phyloP scores from a whole-genome alignment of 1,140 invertebrate species.

The Zaprionus ornatus region DNA sequence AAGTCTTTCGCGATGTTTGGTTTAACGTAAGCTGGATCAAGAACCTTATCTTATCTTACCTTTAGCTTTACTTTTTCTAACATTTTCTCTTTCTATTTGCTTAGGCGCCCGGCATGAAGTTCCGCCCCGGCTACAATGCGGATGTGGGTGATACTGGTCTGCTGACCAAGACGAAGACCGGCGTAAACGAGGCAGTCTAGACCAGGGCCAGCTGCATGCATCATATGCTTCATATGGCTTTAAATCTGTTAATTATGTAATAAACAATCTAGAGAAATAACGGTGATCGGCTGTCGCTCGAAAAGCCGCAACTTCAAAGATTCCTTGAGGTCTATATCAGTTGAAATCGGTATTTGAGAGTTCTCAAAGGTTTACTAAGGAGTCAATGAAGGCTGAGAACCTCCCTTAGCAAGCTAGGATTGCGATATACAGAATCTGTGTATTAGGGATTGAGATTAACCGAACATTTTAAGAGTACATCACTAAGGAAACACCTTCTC shows the following conservation, averaged over 20 bases:
- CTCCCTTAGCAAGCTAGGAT: too few relatives aligned
- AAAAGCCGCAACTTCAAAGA: not conserved
- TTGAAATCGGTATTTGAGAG: not conserved
- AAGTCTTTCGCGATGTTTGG: slow-evolving; percentile 82
- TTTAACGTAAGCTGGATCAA: slow-evolving; percentile 81
- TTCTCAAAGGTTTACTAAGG: too few relatives aligned
- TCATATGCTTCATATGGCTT: slow-evolving; percentile 47
- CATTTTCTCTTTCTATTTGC: slow-evolving; percentile 11
- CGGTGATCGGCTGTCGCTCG: slow-evolving; percentile 18
- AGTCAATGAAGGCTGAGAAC: too few relatives aligned
- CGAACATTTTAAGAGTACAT: too few relatives aligned
- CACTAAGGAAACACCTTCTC: too few relatives aligned
- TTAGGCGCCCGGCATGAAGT: slow-evolving; percentile 85
- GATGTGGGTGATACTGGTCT: slow-evolving; percentile 85
- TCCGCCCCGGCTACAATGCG: slow-evolving; percentile 85
- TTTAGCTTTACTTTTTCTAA: too few relatives aligned
- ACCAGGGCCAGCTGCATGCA: slow-evolving; percentile 22
- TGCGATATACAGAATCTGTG: too few relatives aligned
- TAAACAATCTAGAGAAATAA: slow-evolving; percentile 76
- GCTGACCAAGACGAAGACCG: slow-evolving; percentile 83
- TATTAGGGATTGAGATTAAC: too few relatives aligned
- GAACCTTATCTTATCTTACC: not conserved
- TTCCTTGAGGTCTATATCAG: not conserved
- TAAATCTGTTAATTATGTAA: slow-evolving; percentile 79
- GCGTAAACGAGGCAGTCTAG: slow-evolving; percentile 61